Conservation (phyloP, 2,797 vertebrate genomes). For the Dryobates pubescens region DNA sequence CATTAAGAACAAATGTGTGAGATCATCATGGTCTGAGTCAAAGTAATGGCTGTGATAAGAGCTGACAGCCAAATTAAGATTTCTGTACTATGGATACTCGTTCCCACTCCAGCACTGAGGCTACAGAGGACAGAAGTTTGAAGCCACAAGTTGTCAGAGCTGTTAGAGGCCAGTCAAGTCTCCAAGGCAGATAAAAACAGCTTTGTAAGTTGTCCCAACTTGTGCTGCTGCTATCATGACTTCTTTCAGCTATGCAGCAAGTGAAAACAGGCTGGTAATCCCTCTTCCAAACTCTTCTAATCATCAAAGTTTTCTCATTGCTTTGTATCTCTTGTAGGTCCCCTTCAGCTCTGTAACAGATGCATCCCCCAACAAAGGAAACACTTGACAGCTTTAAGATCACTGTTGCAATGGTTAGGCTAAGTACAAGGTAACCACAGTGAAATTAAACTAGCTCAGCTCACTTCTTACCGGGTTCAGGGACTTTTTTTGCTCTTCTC, state of each 20-base stretch:
- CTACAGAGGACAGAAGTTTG: background rate
- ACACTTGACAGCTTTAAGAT: background rate
- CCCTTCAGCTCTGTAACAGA: background rate
- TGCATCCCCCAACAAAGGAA: background rate
- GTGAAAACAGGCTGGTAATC: background rate
- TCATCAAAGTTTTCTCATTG: background rate
- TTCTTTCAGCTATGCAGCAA: background rate
- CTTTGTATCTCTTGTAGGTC: background rate
- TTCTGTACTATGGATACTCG: background rate
- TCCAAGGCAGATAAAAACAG: conserved; percentile 8
- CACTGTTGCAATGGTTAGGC: background rate
- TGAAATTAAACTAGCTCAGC: background rate
- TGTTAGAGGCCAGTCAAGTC: background rate
- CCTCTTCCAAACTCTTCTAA: background rate
- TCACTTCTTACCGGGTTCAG: background rate
- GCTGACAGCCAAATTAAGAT: conserved; percentile 31
- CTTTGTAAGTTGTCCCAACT: background rate
- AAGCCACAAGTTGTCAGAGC: background rate
- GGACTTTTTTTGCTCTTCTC: background rate
- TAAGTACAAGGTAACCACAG: background rate
- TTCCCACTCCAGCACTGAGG: background rate
- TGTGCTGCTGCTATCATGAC: background rate
- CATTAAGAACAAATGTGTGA: background rate
- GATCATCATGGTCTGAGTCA: background rate
- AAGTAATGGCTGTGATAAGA: conserved; percentile 34